Evolutionary conservation across 2,113 vertebrate genomes (phyloP).

Genomic region (Xiphorhynchus elegans): DNA sequence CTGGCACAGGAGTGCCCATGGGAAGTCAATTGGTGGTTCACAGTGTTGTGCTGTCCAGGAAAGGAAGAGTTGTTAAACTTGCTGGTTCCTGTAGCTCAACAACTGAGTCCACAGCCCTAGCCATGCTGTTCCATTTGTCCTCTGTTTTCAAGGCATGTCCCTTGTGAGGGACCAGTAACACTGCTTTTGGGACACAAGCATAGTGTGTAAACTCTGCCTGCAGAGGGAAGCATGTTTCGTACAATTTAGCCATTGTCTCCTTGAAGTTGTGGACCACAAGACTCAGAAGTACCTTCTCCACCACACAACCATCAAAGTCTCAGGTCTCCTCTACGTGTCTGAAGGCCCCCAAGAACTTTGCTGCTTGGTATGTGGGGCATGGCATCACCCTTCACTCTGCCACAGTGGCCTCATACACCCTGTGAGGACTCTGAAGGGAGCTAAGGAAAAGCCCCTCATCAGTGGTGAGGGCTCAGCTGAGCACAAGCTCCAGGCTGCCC

Average conservation of each 20-base stretch:
- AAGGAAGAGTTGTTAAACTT: background rate
- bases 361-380: background rate
- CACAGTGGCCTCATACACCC: background rate
- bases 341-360: background rate
- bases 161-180: background rate
- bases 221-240: background rate
- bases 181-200: background rate
- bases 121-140: background rate
- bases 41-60: background rate
- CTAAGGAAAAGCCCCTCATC: background rate
- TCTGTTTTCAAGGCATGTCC: background rate
- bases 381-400: background rate
- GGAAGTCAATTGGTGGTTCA: background rate
- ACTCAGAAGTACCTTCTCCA: background rate
- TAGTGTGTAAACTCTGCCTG: background rate
- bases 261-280: background rate
- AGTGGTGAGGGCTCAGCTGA: background rate
- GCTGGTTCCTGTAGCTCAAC: background rate
- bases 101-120: background rate
- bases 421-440: background rate
- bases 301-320: fast-evolving
- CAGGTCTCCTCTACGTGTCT: background rate
- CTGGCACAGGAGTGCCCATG: background rate
- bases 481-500: background rate
- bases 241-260: background rate